phyloP scores from a whole-genome alignment of 1,140 invertebrate genomes.

The Anoplolepis gracilipes region DNA sequence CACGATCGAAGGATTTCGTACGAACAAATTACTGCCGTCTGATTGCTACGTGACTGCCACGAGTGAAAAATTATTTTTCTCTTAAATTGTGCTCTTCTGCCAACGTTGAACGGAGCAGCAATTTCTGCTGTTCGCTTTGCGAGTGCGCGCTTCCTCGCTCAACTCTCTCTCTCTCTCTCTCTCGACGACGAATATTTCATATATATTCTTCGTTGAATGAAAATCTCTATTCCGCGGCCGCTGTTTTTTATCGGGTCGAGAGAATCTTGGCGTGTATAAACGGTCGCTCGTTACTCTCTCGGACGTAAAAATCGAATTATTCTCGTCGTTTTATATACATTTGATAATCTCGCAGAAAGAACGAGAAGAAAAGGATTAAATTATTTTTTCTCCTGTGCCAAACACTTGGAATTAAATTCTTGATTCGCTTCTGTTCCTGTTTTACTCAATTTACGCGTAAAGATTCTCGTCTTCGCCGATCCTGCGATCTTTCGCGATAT shows the following conservation, averaged over 20 bases:
- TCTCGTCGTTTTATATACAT: constrained; percentile 28
- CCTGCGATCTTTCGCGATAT: neutral
- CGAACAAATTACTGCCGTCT: neutral
- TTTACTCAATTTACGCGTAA: neutral
- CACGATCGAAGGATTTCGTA: neutral
- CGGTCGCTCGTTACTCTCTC: neutral
- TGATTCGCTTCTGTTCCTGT: neutral
- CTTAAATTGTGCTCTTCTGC: neutral
- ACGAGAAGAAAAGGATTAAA: neutral
- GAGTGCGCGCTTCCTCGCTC: neutral
- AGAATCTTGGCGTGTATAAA: constrained; percentile 18
- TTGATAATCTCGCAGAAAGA: neutral
- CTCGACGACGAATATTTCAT: constrained; percentile 31
- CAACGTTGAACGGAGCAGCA: neutral
- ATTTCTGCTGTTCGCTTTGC: constrained; percentile 8
- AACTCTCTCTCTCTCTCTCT: too few relatives aligned
- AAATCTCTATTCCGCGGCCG: constrained; percentile 13
- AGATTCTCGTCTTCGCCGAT: neutral
- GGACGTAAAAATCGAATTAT: constrained; percentile 26
- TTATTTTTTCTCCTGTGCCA: constrained; percentile 1
- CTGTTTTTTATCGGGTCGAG: neutral
- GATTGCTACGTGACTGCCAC: neutral
- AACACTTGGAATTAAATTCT: constrained; percentile 25
- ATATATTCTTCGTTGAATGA: constrained; percentile 15
- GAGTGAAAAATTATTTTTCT: constrained; percentile 23